Evolutionary conservation across 2,888 invertebrate genomes (phyloP), one percentile per base, ranked within the genome.

Genomic region (Eupithecia abbreviata): DNA sequence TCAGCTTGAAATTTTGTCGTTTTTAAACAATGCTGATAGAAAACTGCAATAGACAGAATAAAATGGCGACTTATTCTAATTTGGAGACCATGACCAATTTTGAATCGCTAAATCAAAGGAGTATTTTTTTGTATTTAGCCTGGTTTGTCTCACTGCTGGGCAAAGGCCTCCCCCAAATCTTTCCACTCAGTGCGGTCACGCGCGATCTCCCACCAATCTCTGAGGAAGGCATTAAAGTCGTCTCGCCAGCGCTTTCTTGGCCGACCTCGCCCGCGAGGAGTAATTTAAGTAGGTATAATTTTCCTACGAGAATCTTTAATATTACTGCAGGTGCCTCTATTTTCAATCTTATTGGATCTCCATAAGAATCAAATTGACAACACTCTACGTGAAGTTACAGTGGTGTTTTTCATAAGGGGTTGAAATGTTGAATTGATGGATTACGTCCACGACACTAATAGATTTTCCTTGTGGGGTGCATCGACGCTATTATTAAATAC

Each of bases 401-500:
- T 30, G 30, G 45, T 72, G 73, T 75, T 78, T 80, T 77, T 77
- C 77, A 79, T 81, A 88, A 86, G 87, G 89, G 62, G 62, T 62
- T 62, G 62, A 62, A 30, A 58, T 88, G 87, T 88, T 87, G 85
- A 81, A 85, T 88, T 89, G 89, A 93, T 93, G 87, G 90, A 94
- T 93, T 92, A 89, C 87, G 88, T 86, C 85, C 88, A 83, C 90
- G 92, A 93, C 94, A 91, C 89, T 93, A 93, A 94, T 93, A 92
- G 93, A 91, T 92, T 92, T 91, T 88, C 90, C 87, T 86, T 88
- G 86, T 88, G 85, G 92, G 92, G 91, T 89, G 88, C 84, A 88
- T 84, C 88, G 91, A 91, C 88, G 90, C 89, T 87, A 89, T 92
- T 93, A 93, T 94, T 94, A 92, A 93, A 93, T 92, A 91, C 93